Evolutionary conservation across 2,888 invertebrate genomes (phyloP), one percentile per base, ranked within the genome.

Genomic region (Rhaphigaster nebulosa): DNA sequence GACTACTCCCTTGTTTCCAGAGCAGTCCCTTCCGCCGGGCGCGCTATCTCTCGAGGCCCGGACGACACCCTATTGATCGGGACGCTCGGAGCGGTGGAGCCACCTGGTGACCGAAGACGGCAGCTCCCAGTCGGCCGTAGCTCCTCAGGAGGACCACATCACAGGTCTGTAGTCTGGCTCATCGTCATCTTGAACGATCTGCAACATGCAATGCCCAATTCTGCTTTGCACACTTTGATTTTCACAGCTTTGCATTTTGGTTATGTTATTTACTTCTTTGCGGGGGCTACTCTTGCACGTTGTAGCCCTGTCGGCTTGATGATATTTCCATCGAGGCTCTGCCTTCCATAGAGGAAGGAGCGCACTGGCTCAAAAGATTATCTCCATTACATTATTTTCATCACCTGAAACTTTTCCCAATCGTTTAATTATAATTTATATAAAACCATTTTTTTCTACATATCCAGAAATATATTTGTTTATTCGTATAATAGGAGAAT

Each of bases 191-290:
- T 84, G n/a, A n/a, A 45, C 84, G 84, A 84, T 84, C 84, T 84
- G 84, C 26, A 84, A 84, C 84, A 84, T 34, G 84, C 84, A 84
- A 84, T 45, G 41, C 84, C 15, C 84, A 13, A 15, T 45, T 20
- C 26, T 84, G 84, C 84, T 84, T 84, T 84, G 84, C 84, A 45
- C 84, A n/a, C 41, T 45, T 80, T 70, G 70, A n/a, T 84, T 84
- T 84, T 12, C 41, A 80, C 41, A 84, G 84, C 84, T 84, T 84
- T 84, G 84, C 84, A 84, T 84, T 84, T 84, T 84, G 84, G 84
- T 84, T 84, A 45, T 84, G 26, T 45, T 84, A 84, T 84, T 84
- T 84, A 84, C 13, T 45, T 41, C 0, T 45, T 84, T 84, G 45
- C 84, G 0, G n/a, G 13, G 45, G 45, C 84, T 45, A 45, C 41